A percentile compares a stretch with the other conserved stretches of the same genome.
Conservation (phyloP, 2,113 vertebrate species). For the Picathartes gymnocephalus region DNA sequence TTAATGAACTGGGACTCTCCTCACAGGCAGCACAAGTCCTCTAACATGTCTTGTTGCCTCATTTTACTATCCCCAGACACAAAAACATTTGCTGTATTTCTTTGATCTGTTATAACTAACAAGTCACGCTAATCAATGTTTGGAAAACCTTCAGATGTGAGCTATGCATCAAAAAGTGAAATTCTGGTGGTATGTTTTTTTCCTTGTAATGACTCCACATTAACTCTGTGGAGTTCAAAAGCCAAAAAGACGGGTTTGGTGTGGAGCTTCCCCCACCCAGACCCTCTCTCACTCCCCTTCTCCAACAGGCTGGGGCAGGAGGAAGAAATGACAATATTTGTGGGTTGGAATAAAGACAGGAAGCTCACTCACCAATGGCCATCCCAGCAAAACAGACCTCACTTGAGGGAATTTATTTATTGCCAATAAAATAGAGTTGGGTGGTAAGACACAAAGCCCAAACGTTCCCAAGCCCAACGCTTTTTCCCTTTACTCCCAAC, state of each 20-base stretch:
- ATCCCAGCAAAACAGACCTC: not conserved
- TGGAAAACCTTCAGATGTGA: not conserved
- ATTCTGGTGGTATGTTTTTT: not conserved
- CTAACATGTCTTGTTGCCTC: not conserved
- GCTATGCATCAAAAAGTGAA: not conserved
- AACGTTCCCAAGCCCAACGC: not conserved
- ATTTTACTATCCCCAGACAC: not conserved
- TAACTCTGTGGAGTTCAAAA: not conserved
- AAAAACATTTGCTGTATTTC: not conserved
- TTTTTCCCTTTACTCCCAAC: not conserved
- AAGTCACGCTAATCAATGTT: not conserved
- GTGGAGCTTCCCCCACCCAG: not conserved
- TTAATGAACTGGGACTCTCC: not conserved
- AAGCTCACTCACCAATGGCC: not conserved
- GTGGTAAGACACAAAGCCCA: not conserved
- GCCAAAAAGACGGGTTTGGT: not conserved
- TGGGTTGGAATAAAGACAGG: not conserved
- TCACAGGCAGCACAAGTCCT: not conserved
- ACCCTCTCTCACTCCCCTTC: rapidly evolving
- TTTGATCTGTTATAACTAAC: not conserved
- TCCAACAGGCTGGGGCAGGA: rapidly evolving
- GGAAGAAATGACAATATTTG: not conserved
- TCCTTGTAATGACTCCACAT: not conserved
- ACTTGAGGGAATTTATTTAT: not conserved
- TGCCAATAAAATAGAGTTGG: not conserved